Base-by-base conservation (phyloP, 2,888 invertebrate species). In the Ptilodon capucinus region DNA sequence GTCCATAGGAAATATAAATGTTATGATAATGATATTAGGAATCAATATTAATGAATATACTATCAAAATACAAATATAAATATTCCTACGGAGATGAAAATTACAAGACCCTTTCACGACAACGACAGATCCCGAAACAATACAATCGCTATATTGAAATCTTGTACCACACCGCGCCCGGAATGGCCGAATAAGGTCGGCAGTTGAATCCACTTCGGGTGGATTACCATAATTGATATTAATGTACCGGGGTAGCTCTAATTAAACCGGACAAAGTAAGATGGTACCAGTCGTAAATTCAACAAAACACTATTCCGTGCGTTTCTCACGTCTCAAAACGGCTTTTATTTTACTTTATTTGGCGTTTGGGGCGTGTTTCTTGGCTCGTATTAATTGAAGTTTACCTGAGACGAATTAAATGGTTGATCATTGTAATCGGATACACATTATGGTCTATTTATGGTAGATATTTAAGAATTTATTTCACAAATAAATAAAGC, bases 221-320 rank as follows among this genome's bases (percentile, higher is more conserved):
- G 81, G 81, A 85, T 85, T 84, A 85, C 80, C 80, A 84, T 85
- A 85, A 86, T 84, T 82, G 84, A 83, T 84, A 85, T 84, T 79
- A 84, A 85, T 82, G 85, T 80, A 77, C 76, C 71, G 63, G 73
- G 77, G 74, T 78, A 79, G 80, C 79, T 84, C 83, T 84, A 83
- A 85, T 85, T 84, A 85, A 79, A 76, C 74, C 68, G 73, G 79
- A 77, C 81, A 73, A 81, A 81, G 78, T 77, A 73, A 72, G 72
- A 74, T 64, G 68, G 53, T 60, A 54, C 63, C 54, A 69, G 64
- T 74, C 78, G 75, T 79, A 79, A 81, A 81, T 81, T 74, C 43
- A 34, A 42, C 41, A 32, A 53, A 62, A 57, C 53, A 60, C 64
- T 66, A 53, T 54, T 64, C 50, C 52, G 56, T 52, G 51, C 38